A percentile compares a stretch with the other conserved stretches of the same genome.
Evolutionary conservation across 2,888 invertebrate species (phyloP).

Genomic region (Pterostichus madidus): DNA sequence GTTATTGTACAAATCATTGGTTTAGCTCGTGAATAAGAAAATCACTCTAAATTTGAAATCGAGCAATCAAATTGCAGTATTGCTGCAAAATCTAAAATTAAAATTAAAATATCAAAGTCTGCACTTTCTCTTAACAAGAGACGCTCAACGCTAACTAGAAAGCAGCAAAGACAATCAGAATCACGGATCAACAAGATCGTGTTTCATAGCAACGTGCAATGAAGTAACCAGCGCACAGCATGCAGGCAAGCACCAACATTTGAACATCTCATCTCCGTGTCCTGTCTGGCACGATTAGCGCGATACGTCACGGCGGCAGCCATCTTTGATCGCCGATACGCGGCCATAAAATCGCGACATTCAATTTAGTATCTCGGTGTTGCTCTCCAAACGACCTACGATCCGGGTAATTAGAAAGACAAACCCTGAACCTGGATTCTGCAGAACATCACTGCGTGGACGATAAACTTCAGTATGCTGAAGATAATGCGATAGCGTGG

Average conservation of each 20-base stretch:
- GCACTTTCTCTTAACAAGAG: too few species aligned
- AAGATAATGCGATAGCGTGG: conserved; percentile 21
- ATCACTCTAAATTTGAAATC: neutral
- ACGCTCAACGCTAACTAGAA: too few species aligned
- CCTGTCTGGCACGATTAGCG: conserved; percentile 51
- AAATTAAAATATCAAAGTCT: too few species aligned
- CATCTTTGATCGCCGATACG: conserved; percentile 65
- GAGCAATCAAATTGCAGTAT: neutral
- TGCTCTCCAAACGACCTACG: conserved; percentile 52
- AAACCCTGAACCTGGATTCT: conserved; percentile 30
- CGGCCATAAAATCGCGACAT: conserved; percentile 66
- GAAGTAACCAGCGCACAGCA: conserved; percentile 1
- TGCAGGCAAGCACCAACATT: neutral
- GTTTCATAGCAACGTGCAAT: conserved; percentile 7
- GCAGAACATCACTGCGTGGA: conserved; percentile 4
- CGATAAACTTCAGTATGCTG: neutral
- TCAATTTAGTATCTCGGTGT: conserved; percentile 63
- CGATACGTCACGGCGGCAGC: conserved; percentile 65
- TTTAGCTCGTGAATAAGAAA: too few species aligned
- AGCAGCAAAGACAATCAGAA: conserved; percentile 32
- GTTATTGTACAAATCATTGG: too few species aligned
- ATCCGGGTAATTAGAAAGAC: conserved; percentile 63
- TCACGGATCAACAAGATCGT: conserved; percentile 23
- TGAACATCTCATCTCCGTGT: conserved; percentile 30
- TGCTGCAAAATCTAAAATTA: too few species aligned